These are phyloP conservation scores for Chaenogobius annularis DNA, from an alignment of 2,113 vertebrate species.

Conservation along the genomic window DNA sequence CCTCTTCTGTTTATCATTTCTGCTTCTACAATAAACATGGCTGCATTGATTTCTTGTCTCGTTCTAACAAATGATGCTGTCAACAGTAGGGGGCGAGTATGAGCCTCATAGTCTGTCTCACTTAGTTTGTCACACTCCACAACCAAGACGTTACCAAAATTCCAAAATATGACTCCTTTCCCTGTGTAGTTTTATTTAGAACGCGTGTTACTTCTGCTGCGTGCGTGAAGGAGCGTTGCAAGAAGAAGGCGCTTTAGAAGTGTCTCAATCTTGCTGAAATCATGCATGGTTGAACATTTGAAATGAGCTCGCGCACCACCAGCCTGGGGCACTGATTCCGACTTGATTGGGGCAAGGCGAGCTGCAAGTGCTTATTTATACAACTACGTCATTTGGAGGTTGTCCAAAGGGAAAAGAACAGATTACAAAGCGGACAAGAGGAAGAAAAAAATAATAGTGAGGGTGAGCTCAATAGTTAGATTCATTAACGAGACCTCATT, in stretches of 20 bases:
- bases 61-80: constrained; percentile 28
- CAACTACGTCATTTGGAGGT: constrained; percentile 87
- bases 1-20: neutral
- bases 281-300: constrained; percentile 97
- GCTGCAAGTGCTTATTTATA: constrained; percentile 91
- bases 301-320: constrained; percentile 93
- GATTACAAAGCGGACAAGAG: constrained; percentile 75
- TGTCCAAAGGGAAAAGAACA: constrained; percentile 70
- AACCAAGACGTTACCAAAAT: constrained; percentile 31
- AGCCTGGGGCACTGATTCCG: constrained; percentile 90
- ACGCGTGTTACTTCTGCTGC: constrained; percentile 47
- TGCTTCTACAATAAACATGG: constrained; percentile 34
- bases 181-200: constrained; percentile 41
- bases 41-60: constrained; percentile 23
- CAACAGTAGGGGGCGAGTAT: constrained; percentile 69
- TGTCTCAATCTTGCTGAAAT: constrained; percentile 89
- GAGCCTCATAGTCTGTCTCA: constrained; percentile 9
- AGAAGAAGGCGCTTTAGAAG: constrained; percentile 76
- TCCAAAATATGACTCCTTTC: constrained; percentile 32
- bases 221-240: constrained; percentile 21
- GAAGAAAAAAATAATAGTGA: neutral
- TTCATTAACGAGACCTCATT: constrained; percentile 78
- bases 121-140: constrained; percentile 23
- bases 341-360: constrained; percentile 94
- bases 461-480: constrained; percentile 55